Base-by-base conservation (phyloP, 2,113 vertebrate species). In the Charadrius vociferus region DNA sequence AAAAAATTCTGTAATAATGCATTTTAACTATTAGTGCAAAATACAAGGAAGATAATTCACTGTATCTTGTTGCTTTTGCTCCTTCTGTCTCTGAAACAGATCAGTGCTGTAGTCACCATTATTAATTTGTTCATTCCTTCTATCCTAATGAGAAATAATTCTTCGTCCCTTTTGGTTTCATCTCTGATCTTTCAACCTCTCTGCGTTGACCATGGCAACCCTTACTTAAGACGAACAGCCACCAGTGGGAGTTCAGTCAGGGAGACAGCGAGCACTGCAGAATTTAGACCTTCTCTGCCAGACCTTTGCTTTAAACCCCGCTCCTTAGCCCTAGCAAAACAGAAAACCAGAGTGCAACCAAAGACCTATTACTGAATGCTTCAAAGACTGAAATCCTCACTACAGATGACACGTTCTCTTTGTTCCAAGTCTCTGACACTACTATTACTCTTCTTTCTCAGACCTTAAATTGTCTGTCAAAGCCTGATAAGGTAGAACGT, bases 401-500 rank as follows among this genome's bases (percentile, higher is more conserved):
- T 70, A 65, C 2, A 86, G 81, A 73, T 95, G 93, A 94, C 91
- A 91, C 80, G 93, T 73, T 89, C 45, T 78, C 75, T 93, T 94
- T 93, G 81, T 89, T 96, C 71, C 75, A 94, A 47, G 50, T 50
- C 70, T 92, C 65, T 88, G 87, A 80, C 59, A 96, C 73, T 39
- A 80, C 81, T 65, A 84, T 88, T 70, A 88, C 8, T 67, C 73
- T 91, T 93, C 39, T 82, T 95, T 94, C 81, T 59, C 62, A 93
- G 79, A 94, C 55, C 66, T 97, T 90, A 94, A 97, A 95, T 91
- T 95, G 94, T 74, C 86, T 95, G 91, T 94, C 81, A 91, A 90
- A 77, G 26, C 7, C 34, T 70, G 41, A 90, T 89, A 95, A 94
- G 32, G n/a, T 37, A 87, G 66, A 77, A 53, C 70, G 70, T 79